Percentiles rank a stretch among this genome's conserved stretches.
Evolutionary conservation across 2,797 vertebrate genomes (phyloP).

Genomic region (Linurgus olivaceus): DNA sequence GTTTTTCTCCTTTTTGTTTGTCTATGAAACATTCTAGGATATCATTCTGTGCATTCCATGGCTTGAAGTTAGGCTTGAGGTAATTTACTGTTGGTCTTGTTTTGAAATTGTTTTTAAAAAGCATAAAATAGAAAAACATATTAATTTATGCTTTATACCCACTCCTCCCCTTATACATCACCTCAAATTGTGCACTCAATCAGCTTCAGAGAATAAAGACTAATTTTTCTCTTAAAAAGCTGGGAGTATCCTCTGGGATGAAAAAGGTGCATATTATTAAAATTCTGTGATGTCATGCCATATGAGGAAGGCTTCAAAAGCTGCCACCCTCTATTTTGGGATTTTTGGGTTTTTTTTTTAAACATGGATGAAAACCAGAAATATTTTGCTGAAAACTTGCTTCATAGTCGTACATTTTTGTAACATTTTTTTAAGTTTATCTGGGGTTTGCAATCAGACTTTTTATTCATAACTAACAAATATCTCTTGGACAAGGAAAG

Average conservation of each 20-base stretch:
- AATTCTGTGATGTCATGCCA: not conserved
- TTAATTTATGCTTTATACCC: not conserved
- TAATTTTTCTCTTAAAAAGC: not conserved
- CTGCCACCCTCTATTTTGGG: accelerated
- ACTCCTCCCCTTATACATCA: accelerated
- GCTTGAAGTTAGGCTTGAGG: not conserved
- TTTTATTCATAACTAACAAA: conserved; percentile 33
- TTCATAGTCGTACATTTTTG: not conserved
- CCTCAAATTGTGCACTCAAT: not conserved
- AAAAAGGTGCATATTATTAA: not conserved
- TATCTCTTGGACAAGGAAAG: conserved; percentile 2
- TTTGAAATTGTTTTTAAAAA: not conserved
- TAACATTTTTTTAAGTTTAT: not conserved
- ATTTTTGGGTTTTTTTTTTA: not conserved
- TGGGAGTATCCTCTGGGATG: not conserved
- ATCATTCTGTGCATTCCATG: not conserved
- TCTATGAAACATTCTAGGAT: not conserved
- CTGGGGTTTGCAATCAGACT: not conserved
- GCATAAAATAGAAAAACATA: not conserved
- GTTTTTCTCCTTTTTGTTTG: not conserved
- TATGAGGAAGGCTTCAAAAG: not conserved
- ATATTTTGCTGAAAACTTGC: not conserved
- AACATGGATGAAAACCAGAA: not conserved
- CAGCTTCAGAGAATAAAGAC: not conserved
- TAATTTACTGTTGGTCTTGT: not conserved